phyloP scores from a whole-genome alignment of 1,140 invertebrate species.

The Heliconius hewitsoni region DNA sequence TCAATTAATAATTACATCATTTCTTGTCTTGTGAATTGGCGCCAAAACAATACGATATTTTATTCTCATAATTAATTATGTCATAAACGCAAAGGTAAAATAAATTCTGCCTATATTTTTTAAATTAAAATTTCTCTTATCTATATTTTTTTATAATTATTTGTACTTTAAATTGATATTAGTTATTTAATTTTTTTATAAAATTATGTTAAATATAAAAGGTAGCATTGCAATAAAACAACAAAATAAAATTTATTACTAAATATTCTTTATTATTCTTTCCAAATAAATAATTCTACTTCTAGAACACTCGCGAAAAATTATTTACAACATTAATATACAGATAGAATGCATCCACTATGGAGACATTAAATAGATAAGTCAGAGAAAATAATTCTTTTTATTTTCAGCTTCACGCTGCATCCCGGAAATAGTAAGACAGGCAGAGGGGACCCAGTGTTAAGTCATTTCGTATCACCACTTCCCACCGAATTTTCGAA shows the following conservation, averaged over 20 bases:
- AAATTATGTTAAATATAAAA: not conserved
- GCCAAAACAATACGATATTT: not conserved
- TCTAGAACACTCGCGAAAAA: conserved; percentile 11
- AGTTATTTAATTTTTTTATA: not conserved
- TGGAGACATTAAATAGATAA: not conserved
- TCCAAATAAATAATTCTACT: not conserved
- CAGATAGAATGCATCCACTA: not conserved
- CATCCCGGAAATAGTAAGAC: too few species aligned
- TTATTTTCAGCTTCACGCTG: too few species aligned
- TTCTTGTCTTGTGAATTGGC: not conserved
- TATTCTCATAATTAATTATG: not conserved
- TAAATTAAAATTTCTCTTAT: not conserved
- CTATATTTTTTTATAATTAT: not conserved
- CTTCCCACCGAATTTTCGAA: too few species aligned
- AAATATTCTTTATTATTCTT: conserved; percentile 1
- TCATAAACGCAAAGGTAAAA: not conserved
- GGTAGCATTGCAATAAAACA: not conserved
- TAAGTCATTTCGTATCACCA: too few species aligned
- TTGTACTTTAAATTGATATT: too few species aligned
- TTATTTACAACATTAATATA: not conserved
- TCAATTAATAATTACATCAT: not conserved
- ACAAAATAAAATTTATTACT: not conserved
- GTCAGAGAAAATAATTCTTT: not conserved
- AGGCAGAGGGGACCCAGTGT: too few species aligned
- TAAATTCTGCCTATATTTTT: not conserved